Evolutionary conservation across 2,888 invertebrate species (phyloP), one percentile per base, ranked within the genome.

Genomic region (Scrobipalpa atriplicella): DNA sequence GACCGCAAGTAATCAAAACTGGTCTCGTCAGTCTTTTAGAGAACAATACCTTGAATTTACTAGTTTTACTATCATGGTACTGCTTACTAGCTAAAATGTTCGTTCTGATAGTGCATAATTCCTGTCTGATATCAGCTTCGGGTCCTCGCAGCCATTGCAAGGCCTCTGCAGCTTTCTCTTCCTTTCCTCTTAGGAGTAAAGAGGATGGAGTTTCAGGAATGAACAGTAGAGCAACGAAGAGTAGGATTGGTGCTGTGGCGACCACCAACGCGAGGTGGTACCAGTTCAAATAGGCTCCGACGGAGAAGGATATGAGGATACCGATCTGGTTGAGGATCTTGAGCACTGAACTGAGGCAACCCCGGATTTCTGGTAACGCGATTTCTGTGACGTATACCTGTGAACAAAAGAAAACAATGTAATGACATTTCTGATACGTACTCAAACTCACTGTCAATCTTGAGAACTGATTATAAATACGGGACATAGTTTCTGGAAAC

Each of bases 311-410:
- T 70, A 96, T 94, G 36, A 98, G 93, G 69, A 98, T 96, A 1
- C 98, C 98, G 61, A 97, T 94, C 81, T 97, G 97, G 54, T 96
- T 96, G 64, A 96, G 94, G 71, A 98, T 95, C 89, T 98, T 98
- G 64, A 97, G 93, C 68, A 97, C 95, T 21, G 97, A 96, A 76
- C 97, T 97, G 61, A 98, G 93, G 71, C 96, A 96, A 6, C 98
- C 98, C 71, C 98, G 93, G 77, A 97, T 95, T 70, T 96, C 95
- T 36, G 97, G 96, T 47, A 97, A 95, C 18, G 98, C 96, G 76
- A 98, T 97, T 90, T 98, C 98, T 74, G 97, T 97, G 76, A 98
- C 95, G 92, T 98, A 98, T 70, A 98, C 97, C 95, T 94, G 94
- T 5, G 83, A 77, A 86, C 82, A 88, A 87, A 71, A 39, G 18